Conservation (phyloP, 2,888 invertebrate species). For the Pedicia rivosa region DNA sequence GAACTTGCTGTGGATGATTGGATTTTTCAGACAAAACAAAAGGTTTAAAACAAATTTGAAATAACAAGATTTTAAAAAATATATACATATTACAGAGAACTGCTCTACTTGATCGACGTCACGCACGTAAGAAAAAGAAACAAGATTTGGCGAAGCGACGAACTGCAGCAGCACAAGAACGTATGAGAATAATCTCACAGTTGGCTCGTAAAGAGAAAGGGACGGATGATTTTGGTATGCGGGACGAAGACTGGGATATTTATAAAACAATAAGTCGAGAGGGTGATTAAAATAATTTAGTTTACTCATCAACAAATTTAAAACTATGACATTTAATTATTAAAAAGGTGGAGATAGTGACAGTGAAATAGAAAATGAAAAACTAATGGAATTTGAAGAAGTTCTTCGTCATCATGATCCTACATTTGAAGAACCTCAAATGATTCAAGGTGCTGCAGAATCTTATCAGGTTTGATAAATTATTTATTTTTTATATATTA, state of each 20-base stretch:
- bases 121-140: slow-evolving; percentile 59
- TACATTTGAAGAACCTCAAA: slow-evolving; percentile 36
- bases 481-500: background rate
- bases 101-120: slow-evolving; percentile 55
- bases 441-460: slow-evolving; percentile 39
- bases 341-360: slow-evolving; percentile 78
- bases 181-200: slow-evolving; percentile 87
- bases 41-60: no score
- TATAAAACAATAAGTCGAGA: slow-evolving; percentile 74
- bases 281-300: no score
- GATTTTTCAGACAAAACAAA: slow-evolving; percentile 21
- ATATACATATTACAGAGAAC: slow-evolving; percentile 42
- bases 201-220: slow-evolving; percentile 64
- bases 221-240: slow-evolving; percentile 81
- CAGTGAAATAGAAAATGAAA: slow-evolving; percentile 83
- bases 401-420: slow-evolving; percentile 74
- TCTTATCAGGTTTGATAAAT: slow-evolving; percentile 40
- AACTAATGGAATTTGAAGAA: slow-evolving; percentile 71
- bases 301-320: no score
- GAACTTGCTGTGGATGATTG: slow-evolving; percentile 22
- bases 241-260: slow-evolving; percentile 94
- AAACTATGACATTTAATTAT: no score
- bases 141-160: slow-evolving; percentile 78
- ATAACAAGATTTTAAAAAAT: no score
- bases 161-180: slow-evolving; percentile 84